Conservation (phyloP, 2,797 vertebrate species). For the Fundulus diaphanus region DNA sequence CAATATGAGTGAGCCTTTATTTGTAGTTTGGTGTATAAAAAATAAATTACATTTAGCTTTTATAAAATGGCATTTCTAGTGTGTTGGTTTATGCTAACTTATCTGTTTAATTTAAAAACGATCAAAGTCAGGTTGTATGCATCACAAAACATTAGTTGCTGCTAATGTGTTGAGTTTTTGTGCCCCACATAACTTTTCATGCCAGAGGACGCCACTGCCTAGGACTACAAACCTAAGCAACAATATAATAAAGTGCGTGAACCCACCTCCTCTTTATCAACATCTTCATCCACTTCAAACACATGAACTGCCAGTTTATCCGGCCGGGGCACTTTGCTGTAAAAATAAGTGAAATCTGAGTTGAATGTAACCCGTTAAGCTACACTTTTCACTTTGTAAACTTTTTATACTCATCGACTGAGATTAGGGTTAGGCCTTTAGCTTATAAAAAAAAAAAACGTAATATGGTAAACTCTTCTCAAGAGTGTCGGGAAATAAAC, state of each 20-base stretch:
- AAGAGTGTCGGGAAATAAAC: conserved; percentile 13
- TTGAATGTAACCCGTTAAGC: neutral
- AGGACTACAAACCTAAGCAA: neutral
- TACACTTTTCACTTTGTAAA: neutral
- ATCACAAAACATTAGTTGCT: too few relatives aligned
- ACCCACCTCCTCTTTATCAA: conserved; percentile 97
- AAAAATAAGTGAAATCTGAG: conserved; percentile 24
- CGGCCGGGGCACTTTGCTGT: conserved; percentile 89
- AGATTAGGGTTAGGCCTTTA: conserved; percentile 1
- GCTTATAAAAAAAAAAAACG: conserved; percentile 11
- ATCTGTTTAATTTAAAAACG: too few relatives aligned
- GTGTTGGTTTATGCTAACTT: too few relatives aligned
- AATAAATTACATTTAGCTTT: too few relatives aligned
- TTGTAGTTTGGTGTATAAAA: too few relatives aligned
- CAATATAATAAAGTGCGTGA: neutral
- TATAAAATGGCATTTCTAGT: too few relatives aligned
- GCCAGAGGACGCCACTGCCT: too few relatives aligned
- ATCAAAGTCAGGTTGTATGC: too few relatives aligned
- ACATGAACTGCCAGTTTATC: conserved; percentile 95
- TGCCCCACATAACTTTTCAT: too few relatives aligned
- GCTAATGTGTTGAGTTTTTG: too few relatives aligned
- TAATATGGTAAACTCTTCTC: conserved; percentile 12
- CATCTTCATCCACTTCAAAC: conserved; percentile 98
- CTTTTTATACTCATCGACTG: neutral
- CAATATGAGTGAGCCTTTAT: too few relatives aligned